Conservation (phyloP, 2,113 vertebrate species). For the Poecile atricapillus region DNA sequence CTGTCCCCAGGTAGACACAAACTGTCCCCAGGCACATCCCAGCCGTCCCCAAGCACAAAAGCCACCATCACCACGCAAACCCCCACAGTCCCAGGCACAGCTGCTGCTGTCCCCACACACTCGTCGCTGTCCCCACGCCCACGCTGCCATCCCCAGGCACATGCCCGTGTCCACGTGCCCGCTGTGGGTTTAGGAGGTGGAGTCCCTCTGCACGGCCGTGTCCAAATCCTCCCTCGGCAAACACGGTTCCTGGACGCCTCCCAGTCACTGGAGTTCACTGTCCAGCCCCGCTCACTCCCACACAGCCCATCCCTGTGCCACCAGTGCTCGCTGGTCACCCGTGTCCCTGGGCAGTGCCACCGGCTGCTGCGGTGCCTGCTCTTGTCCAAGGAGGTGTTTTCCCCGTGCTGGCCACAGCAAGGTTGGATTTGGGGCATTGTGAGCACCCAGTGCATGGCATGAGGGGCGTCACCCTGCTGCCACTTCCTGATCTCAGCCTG, state of each 20-base stretch:
- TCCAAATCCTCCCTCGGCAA: not conserved
- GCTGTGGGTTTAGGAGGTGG: not conserved
- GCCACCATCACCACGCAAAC: not conserved
- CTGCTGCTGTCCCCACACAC: not conserved
- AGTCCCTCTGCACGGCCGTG: fast-evolving
- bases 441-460: fast-evolving
- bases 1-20: not conserved
- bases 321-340: fast-evolving
- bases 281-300: not conserved
- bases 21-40: not conserved
- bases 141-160: not conserved
- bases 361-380: fast-evolving
- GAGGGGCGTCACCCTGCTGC: not conserved
- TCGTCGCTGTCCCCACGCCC: not conserved
- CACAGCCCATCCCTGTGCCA: not conserved
- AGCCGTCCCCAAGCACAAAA: fast-evolving
- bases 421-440: fast-evolving
- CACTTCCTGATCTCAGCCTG: not conserved
- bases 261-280: not conserved
- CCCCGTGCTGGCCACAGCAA: not conserved
- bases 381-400: not conserved
- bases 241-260: not conserved
- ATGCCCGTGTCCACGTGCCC: not conserved
- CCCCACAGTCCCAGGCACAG: fast-evolving
- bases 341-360: not conserved